Base-by-base conservation (phyloP, 2,888 invertebrate genomes). In the Crepidodera aurea region DNA sequence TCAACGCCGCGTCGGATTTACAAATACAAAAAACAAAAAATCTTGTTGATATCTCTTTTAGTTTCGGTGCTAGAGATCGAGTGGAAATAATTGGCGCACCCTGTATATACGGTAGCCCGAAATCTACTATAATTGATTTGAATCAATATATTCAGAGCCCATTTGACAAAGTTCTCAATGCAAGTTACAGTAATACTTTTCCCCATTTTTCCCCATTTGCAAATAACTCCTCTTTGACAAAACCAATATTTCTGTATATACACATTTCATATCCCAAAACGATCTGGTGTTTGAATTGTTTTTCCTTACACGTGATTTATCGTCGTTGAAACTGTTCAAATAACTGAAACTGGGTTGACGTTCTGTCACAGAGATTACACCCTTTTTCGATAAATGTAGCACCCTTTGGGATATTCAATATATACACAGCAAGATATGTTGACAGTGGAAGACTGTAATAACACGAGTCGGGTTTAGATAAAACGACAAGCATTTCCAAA, bases 371-470 rank as follows among this genome's bases (percentile, higher is more conserved):
- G 48, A 22, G 22, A 48, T 56, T 48, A n/a, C 15, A 48, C 37
- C 55, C 40, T 63, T 62, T 58, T 64, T 32, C 46, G 34, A 48
- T 39, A 53, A 53, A 57, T 48, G 39, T 50, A 19, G 37, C 60
- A 51, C 60, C 51, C 53, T 51, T 51, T 39, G 29, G 32, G 56
- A 18, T 27, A 50, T 51, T 60, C 60, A 60, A 64, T 64, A 64
- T 56, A 50, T 22, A 50, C 29, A 48, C 29, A 48, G 63, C 60
- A 50, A 25, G 51, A 56, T 64, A 55, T 63, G 60, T 64, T 60
- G 59, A 64, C 63, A 56, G 25, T 51, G 55, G 56, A 64, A 56
- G 39, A 54, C 56, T 56, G 63, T 55, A 51, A 64, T 60, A 64
- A 64, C 63, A 60, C 37, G 55, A 59, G 40, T 59, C 59, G 22